Base-by-base conservation (phyloP, 2,888 invertebrate genomes). In the Harpalus rufipes region DNA sequence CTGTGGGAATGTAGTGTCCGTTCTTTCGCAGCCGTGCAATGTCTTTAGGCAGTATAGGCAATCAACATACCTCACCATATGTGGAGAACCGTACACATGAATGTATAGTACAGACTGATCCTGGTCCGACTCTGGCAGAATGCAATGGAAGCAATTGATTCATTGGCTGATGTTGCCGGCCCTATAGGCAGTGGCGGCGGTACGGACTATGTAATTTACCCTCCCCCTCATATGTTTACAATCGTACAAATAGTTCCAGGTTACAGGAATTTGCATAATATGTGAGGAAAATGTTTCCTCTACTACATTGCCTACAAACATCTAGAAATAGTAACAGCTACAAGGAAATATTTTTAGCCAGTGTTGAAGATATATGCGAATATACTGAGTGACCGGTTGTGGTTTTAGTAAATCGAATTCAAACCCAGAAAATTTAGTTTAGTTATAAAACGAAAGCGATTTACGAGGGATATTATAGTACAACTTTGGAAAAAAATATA, bases 71-170 rank as follows among this genome's bases (percentile, higher is more conserved):
- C 59, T 59, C 18, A 18, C 59, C 59, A 59, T 59, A 59, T 59
- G 59, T 59, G 59, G 59, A 59, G 7, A 14, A 59, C 59, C 59
- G 18, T 14, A 59, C 59, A 51, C 44, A 51, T 51, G 10, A 12
- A 7, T 32, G 32, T 32, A 25, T 3, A 10, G 56, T 8, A 56
- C 56, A 56, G 8, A 56, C 32, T 32, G 32, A 32, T 32, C 32
- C 5, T 32, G 32, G 32, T 51, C 44, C 44, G 10, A 51, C 44
- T 10, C 63, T 21, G 25, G 63, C 63, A 18, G 25, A 21, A 10
- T 63, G 63, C 18, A 63, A 63, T 63, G 21, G 25, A 63, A 63
- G 21, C 63, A 63, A 63, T 63, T 63, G 63, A 63, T 63, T 63
- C 63, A 63, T 63, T 63, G 21, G 18, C 8, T 63, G 63, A 21